Base-by-base conservation (phyloP, 2,888 invertebrate genomes). In the Epinotia bilunana region DNA sequence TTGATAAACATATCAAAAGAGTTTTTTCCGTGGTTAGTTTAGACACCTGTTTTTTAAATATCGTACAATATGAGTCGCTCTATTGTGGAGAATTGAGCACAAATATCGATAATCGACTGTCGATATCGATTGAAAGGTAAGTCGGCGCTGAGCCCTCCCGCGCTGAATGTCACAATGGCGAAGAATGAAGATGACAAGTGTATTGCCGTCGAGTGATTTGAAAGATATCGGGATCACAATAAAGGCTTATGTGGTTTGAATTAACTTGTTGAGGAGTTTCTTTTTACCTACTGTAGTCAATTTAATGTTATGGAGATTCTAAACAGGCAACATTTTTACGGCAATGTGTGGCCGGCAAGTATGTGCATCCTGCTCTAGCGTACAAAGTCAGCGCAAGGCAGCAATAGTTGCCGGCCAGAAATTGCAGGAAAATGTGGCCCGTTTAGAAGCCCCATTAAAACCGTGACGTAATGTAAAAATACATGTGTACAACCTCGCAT, bases 1-100 rank as follows among this genome's bases (percentile, higher is more conserved):
- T 91, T 92, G 92, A 93, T 93, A 93, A 93, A 93, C 91, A 93
- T 93, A 92, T 93, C 93, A 93, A 93, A 91, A 86, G 87, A 81
- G 81, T 82, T 87, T 86, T 87, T 88, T 86, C 79, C 80, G 82
- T 79, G 81, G 79, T 78, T 79, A 78, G 80, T 84, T 85, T 84
- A 82, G 83, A 89, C 91, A 93, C 94, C 92, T 93, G 93, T 92
- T 92, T 92, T 87, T 90, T 85, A 83, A 84, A 82, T 78, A 79
- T 78, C 80, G 82, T 85, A 90, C 87, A 88, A 89, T 86, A 82
- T 84, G 84, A 88, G 86, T 86, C 87, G 84, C 83, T 85, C 87
- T 82, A 86, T 94, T 94, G 91, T 93, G 83, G 77, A 82, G 88
- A 91, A 92, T 91, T 84, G 87, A 86, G 81, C 82, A 85, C 86